Conservation (phyloP, 2,113 vertebrate genomes). For the Vicugna pacos region DNA sequence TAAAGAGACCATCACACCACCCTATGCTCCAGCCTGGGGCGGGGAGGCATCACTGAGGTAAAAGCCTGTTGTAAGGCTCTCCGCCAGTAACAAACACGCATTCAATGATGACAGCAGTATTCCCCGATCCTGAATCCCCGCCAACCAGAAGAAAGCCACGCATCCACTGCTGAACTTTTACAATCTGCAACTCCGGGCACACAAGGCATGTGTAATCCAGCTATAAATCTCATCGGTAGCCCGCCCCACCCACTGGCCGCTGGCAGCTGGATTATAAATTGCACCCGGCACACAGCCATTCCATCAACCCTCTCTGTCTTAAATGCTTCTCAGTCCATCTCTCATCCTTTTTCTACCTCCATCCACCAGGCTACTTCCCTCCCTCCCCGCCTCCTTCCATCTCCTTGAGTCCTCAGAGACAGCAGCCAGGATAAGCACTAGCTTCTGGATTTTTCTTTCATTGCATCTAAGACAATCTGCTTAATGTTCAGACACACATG, state of each 20-base stretch:
- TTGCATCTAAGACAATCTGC: constrained; percentile 32
- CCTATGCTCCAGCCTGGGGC: not conserved
- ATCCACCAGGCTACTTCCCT: not conserved
- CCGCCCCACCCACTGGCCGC: not conserved
- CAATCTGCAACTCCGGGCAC: not conserved
- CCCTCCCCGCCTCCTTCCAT: not conserved
- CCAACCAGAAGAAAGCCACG: constrained; percentile 63
- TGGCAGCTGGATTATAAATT: not conserved
- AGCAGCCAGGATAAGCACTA: not conserved
- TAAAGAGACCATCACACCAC: constrained; percentile 13
- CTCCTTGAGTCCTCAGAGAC: not conserved
- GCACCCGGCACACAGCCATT: accelerated
- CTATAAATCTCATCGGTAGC: not conserved
- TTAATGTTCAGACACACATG: not conserved
- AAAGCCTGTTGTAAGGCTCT: constrained; percentile 32
- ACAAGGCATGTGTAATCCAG: not conserved
- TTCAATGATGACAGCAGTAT: constrained; percentile 39
- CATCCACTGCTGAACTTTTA: not conserved
- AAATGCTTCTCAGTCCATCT: not conserved
- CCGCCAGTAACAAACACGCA: constrained; percentile 47
- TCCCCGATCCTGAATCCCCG: not conserved
- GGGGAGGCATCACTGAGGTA: not conserved
- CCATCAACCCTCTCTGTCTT: not conserved
- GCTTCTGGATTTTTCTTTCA: not conserved
- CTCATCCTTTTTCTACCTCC: not conserved